Conservation (phyloP, 2,113 vertebrate species). For the Mesembrinibis cayennensis region DNA sequence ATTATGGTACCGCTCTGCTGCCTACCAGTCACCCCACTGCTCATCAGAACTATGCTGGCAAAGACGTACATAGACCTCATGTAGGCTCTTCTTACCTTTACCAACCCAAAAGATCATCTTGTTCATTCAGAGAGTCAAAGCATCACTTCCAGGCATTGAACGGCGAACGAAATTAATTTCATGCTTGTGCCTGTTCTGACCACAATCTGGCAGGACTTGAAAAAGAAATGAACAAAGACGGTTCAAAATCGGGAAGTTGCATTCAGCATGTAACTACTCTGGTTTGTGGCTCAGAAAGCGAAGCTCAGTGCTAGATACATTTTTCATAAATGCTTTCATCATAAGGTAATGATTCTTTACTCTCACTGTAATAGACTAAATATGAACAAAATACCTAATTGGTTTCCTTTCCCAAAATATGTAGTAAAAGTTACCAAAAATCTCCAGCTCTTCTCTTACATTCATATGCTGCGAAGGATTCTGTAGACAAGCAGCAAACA, state of each 20-base stretch:
- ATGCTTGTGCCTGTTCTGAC: constrained; percentile 55
- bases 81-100: background rate
- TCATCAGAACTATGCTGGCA: background rate
- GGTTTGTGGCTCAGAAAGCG: background rate
- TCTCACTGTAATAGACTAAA: background rate
- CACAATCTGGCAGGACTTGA: constrained; percentile 43
- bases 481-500: background rate
- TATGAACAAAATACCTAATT: background rate
- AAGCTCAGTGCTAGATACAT: background rate
- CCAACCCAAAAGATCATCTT: background rate
- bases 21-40: background rate
- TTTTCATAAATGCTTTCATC: background rate
- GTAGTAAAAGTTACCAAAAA: background rate
- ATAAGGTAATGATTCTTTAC: too few species aligned
- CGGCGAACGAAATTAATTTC: constrained; percentile 52
- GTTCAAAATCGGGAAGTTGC: constrained; percentile 2
- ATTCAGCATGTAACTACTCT: background rate
- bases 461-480: background rate
- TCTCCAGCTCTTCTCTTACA: background rate
- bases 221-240: constrained; percentile 44
- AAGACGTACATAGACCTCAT: background rate
- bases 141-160: constrained; percentile 30
- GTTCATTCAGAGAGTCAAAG: constrained; percentile 2
- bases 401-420: background rate
- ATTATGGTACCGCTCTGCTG: background rate